Base-by-base conservation (phyloP, 2,797 vertebrate species). In the Coregonus ussuriensis region DNA sequence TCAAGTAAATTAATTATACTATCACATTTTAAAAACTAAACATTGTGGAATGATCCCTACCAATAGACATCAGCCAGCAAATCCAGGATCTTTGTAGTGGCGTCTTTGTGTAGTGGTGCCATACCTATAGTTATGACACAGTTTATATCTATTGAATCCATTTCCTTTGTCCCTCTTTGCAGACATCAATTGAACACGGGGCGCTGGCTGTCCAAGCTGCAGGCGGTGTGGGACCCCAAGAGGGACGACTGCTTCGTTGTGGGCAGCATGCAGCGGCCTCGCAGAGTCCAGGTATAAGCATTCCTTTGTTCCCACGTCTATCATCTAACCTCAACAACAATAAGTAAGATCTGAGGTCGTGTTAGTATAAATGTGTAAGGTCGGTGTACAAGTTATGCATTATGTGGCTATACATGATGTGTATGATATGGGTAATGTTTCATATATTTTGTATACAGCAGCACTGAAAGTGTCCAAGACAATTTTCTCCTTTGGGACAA, bases 191-290 rank as follows among this genome's bases (percentile, higher is more conserved):
- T 89, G 84, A 83, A 85, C 15, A 97, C 95, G 0, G 95, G 95
- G 1, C 93, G 93, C 71, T 97, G 95, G 95, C 79, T 96, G 72
- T 91, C 81, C 0, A 92, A 94, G 74, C 93, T 97, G 18, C 89
- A 89, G 29, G 96, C 96, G 0, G 62, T 94, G 0, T 98, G 97
- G 96, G 97, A 98, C 89, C 96, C 96, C 16, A 96, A 96, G 66
- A 94, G 82, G 84, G 96, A 97, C 18, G 93, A 96, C 15, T 97
- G 95, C 84, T 92, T 97, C 21, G 87, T 93, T 29, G 92, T 96
- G 69, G 96, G 96, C 73, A 95, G 94, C 71, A 79, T 96, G 93
- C 79, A 74, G 0, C 87, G 72, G 9, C 94, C 94, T 0, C 84
- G 95, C 0, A 89, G 70, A 25, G 90, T 97, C 0, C 70, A 94